Base-by-base conservation (phyloP, 1,140 invertebrate genomes). In the Gryllus bimaculatus region DNA sequence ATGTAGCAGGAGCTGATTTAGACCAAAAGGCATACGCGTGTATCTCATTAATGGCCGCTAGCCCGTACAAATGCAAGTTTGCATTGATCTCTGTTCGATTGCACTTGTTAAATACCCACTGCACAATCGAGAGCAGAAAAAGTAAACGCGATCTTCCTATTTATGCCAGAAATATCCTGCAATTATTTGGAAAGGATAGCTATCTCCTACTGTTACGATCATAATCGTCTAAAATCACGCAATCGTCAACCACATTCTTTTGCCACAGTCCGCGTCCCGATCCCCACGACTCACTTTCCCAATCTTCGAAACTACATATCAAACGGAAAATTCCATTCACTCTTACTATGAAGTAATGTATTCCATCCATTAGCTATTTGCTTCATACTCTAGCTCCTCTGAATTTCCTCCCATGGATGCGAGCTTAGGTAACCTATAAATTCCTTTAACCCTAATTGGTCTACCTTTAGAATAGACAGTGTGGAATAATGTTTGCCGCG, bases 241-340 rank as follows among this genome's bases (percentile, higher is more conserved):
- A 26, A 8, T 10, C 8, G 20, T 74, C 20, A 8, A 15, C 49
- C 49, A 54, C 49, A 8, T 54, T 54, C 8, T 54, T 54, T 54
- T 54, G 8, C 49, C 74, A n/a, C 8, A 74, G n/a, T 8, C 74
- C 8, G 8, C 74, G 8, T 10, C 8, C 74, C 20, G 8, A 10
- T 74, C 20, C 20, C 8, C 8, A 15, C 15, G 49, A 8, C 49
- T 8, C 49, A 54, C 8, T 54, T 54, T n/a, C n/a, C n/a, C n/a
- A n/a, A n/a, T n/a, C n/a, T n/a, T n/a, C n/a, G n/a, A n/a, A n/a
- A n/a, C n/a, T n/a, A n/a, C n/a, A n/a, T n/a, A n/a, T n/a, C n/a
- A n/a, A 79, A 54, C 7, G 78, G 78, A 75, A 66, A 75, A 48
- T 79, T 79, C 26, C 73, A 79, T 76, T 48, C 49, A 54, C 15